Evolutionary conservation across 2,888 invertebrate species (phyloP).

Genomic region (Oscheius sp.): DNA sequence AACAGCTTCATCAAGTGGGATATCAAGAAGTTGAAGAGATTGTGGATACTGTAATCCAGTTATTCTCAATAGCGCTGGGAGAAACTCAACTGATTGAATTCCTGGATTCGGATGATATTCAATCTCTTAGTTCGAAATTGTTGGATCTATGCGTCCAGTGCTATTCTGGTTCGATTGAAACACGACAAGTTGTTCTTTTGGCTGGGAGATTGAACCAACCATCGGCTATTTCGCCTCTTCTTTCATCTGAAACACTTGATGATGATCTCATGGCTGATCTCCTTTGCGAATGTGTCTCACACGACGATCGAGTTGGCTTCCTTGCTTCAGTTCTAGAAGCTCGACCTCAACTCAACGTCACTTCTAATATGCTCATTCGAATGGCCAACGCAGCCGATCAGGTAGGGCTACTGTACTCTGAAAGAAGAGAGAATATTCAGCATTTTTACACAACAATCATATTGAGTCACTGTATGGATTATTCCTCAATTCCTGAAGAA

Average conservation of each 20-base stretch:
- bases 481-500: constrained; percentile 50
- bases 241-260: constrained; percentile 45
- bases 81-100: constrained; percentile 48
- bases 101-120: constrained; percentile 32
- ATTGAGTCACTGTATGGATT: constrained; percentile 62
- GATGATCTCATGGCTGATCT: constrained; percentile 43
- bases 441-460: constrained; percentile 67
- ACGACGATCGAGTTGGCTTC: constrained; percentile 51
- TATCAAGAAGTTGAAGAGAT: constrained; percentile 2
- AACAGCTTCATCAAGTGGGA: constrained; percentile 23
- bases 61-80: constrained; percentile 35
- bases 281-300: constrained; percentile 46
- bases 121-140: constrained; percentile 36
- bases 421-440: constrained; percentile 36
- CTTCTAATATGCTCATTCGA: constrained; percentile 55
- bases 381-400: constrained; percentile 55
- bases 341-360: constrained; percentile 44
- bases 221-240: constrained; percentile 47
- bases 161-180: constrained; percentile 37
- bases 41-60: constrained; percentile 29
- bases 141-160: constrained; percentile 49
- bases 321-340: constrained; percentile 44
- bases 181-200: constrained; percentile 41
- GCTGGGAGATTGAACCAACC: constrained; percentile 59
- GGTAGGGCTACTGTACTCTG: constrained; percentile 31